Conservation (phyloP, 2,113 vertebrate genomes). For the Thinocorus orbignyianus region DNA sequence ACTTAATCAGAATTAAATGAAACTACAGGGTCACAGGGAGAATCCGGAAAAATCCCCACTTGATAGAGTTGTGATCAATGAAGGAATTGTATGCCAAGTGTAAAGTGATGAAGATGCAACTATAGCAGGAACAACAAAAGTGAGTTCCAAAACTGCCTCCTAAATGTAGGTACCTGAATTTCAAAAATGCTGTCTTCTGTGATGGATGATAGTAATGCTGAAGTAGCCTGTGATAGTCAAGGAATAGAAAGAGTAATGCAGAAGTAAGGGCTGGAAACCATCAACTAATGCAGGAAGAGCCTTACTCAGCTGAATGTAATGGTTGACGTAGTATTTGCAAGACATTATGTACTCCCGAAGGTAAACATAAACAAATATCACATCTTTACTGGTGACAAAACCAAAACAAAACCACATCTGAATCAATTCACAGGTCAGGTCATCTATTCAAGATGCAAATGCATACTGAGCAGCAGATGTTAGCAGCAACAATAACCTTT, state of each 20-base stretch:
- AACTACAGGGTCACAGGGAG: neutral
- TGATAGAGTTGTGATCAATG: neutral
- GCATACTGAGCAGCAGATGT: neutral
- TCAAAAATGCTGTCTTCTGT: neutral
- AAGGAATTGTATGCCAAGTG: neutral
- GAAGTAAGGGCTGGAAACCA: neutral
- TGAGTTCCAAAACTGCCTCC: neutral
- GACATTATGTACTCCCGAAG: neutral
- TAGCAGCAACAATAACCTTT: neutral
- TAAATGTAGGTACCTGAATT: neutral
- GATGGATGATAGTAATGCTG: neutral
- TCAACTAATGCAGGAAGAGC: neutral
- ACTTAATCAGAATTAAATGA: neutral
- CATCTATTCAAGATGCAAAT: neutral
- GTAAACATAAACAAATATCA: neutral
- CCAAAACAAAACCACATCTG: neutral
- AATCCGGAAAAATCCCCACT: neutral
- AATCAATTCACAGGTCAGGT: neutral
- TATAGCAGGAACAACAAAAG: neutral
- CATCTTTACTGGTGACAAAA: neutral
- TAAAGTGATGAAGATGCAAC: neutral
- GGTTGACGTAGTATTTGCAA: neutral
- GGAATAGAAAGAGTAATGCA: neutral
- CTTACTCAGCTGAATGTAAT: neutral
- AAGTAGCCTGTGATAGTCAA: neutral